A percentile compares a stretch with the other conserved stretches of the same genome.
phyloP scores from a whole-genome alignment of 2,113 vertebrate species.

The Upupa epops region DNA sequence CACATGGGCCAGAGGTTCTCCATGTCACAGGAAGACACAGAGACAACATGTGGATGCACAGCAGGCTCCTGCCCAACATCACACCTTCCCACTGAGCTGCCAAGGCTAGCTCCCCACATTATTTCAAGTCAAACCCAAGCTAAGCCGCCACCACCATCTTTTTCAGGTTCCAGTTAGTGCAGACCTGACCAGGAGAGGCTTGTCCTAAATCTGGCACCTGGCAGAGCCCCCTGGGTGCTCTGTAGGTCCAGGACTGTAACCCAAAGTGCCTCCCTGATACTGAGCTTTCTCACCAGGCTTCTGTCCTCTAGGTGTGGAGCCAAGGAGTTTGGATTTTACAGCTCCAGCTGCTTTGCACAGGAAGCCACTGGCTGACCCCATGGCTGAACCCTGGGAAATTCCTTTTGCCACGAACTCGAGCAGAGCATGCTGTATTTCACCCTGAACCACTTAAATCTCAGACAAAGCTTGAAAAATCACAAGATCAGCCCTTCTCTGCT shows the following conservation, averaged over 20 bases:
- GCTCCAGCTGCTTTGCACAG: not conserved
- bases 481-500: not conserved
- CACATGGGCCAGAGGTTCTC: not conserved
- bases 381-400: not conserved
- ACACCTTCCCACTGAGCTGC: accelerated
- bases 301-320: not conserved
- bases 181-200: not conserved
- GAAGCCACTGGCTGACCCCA: not conserved
- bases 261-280: accelerated
- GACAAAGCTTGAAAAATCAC: not conserved
- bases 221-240: not conserved
- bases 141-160: not conserved
- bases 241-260: not conserved
- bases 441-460: not conserved
- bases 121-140: not conserved
- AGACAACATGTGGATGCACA: not conserved
- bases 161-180: not conserved
- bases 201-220: not conserved
- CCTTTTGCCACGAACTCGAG: not conserved
- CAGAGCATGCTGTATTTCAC: not conserved
- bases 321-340: not conserved
- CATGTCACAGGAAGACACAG: not conserved
- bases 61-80: not conserved
- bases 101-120: not conserved
- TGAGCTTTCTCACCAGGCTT: not conserved